phyloP scores from a whole-genome alignment of 2,113 vertebrate genomes.

The Salvelinus fontinalis region DNA sequence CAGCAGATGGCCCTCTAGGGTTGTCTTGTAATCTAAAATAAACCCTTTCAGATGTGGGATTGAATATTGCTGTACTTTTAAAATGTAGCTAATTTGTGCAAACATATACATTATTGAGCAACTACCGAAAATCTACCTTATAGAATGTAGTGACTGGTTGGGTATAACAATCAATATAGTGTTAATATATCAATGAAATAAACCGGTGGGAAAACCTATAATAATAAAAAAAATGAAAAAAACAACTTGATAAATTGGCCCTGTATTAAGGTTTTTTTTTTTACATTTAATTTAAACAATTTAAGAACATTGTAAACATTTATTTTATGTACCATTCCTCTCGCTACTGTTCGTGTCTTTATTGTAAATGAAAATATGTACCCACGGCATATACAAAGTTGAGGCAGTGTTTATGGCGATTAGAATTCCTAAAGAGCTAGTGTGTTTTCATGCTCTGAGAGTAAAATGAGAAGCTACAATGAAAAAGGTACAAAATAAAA shows the following conservation, averaged over 20 bases:
- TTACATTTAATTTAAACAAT: too few relatives aligned
- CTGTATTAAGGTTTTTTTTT: background rate
- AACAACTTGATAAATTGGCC: background rate
- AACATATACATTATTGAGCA: background rate
- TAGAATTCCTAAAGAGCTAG: slow-evolving; percentile 79
- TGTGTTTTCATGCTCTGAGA: slow-evolving; percentile 84
- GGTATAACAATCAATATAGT: background rate
- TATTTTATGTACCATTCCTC: too few relatives aligned
- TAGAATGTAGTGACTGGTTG: slow-evolving; percentile 1
- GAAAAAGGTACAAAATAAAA: slow-evolving; percentile 73
- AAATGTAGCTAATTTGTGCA: slow-evolving; percentile 25
- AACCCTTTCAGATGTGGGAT: slow-evolving; percentile 9
- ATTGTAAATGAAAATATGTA: slow-evolving; percentile 48
- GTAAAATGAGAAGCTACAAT: slow-evolving; percentile 76
- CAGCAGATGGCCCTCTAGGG: slow-evolving; percentile 65
- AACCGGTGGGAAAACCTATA: slow-evolving; percentile 11
- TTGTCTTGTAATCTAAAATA: slow-evolving; percentile 49
- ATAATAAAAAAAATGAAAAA: background rate
- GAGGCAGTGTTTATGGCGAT: slow-evolving; percentile 89
- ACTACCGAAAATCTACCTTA: background rate
- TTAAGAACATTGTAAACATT: too few relatives aligned
- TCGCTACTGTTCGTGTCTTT: too few relatives aligned
- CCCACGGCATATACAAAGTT: slow-evolving; percentile 70
- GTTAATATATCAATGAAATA: background rate
- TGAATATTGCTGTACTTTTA: slow-evolving; percentile 69